Base-by-base conservation (phyloP, 2,113 vertebrate species). In the Tricholaema leucomelas region DNA sequence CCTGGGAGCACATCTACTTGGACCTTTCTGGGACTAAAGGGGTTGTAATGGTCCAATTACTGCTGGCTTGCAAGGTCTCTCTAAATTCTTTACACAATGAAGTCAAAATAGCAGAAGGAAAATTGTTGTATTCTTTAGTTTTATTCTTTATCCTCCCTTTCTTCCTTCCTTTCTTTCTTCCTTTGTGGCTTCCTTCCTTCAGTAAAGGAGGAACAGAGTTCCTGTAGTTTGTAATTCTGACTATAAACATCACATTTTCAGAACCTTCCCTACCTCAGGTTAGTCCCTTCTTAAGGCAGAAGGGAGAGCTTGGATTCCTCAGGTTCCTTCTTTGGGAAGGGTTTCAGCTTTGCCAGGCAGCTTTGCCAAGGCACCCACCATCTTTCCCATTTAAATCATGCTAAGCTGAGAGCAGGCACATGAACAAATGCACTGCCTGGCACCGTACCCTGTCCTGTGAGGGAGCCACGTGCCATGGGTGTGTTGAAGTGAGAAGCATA, bases 391-490 rank as follows among this genome's bases (percentile, higher is more conserved):
- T 35, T 61, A 93, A 79, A 88, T 89, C 73, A 69, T 59, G 58
- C 46, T 80, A 94, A 94, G 71, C 94, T 95, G 88, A 74, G 61
- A 30, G 94, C 70, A 96, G 92, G 85, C 80, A 93, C 93, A 87
- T 12, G 30, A 79, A 78, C 64, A 78, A 66, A 88, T 94, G 85
- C 86, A 75, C 71, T 82, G 85, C 91, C 90, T 96, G 90, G 93
- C 94, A 87, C 60, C 42, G 35, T 90, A 63, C 73, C 54, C 76
- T 33, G 56, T 66, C 44, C 82, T 95, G 38, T 72, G 87, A 92
- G 82, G 27, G 28, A 94, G 92, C 94, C 95, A 94, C 73, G 88
- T 94, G 96, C 94, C 88, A 65, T 82, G 92, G 87, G 82, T 92
- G 82, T 93, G 90, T 90, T 94, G 79, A 78, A 92, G 70, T 94